phyloP scores from a whole-genome alignment of 1,140 invertebrate genomes.

The Panagrolaimus sp. region DNA sequence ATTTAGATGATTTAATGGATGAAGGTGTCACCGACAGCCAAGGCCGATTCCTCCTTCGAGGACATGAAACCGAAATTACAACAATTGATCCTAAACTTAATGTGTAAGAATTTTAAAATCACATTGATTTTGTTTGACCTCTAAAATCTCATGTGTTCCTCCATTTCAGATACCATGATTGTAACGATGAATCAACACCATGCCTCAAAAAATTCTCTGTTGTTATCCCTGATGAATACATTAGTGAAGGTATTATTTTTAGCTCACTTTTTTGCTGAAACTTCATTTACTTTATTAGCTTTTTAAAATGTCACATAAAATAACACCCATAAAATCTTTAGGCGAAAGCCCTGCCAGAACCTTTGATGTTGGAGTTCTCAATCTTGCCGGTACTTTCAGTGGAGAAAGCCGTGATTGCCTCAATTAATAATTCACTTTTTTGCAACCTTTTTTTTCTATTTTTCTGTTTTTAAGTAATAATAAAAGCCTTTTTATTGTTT shows the following conservation, averaged over 20 bases:
- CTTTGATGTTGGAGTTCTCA: background rate
- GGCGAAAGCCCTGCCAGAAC: background rate
- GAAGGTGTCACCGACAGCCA: background rate
- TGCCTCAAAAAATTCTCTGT: conserved; percentile 3
- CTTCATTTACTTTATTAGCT: no score
- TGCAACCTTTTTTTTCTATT: no score
- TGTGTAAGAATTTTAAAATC: background rate
- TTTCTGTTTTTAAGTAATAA: no score
- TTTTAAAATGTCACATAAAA: no score
- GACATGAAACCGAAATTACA: background rate
- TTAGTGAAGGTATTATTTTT: background rate
- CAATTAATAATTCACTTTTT: background rate
- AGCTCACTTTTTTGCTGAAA: no score
- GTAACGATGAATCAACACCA: background rate
- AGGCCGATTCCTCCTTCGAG: background rate
- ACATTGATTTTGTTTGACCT: background rate
- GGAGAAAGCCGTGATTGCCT: conserved; percentile 1
- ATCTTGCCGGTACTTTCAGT: background rate
- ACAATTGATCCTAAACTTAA: conserved; percentile 1
- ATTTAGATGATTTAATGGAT: conserved; percentile 3
- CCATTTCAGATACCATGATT: background rate
- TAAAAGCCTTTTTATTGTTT: no score
- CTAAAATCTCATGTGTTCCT: background rate
- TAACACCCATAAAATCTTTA: no score
- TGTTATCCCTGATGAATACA: background rate